These are phyloP conservation scores for Ophiothrix spiculata DNA, from an alignment of 35 echinoderm and acorn worm genomes.

Conservation along the genomic window DNA sequence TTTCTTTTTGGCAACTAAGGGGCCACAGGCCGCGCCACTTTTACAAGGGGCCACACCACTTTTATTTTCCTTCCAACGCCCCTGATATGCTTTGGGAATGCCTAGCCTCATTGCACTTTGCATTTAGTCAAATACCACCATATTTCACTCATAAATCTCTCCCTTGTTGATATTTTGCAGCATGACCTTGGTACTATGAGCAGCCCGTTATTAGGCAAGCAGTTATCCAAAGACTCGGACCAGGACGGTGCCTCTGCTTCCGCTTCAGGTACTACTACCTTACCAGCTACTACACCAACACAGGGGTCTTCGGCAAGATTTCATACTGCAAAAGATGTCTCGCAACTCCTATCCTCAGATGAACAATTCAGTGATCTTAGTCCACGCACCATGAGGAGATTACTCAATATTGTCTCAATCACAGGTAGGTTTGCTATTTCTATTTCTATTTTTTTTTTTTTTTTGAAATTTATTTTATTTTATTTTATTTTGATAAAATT, in stretches of 20 bases:
- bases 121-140: no score
- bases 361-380: conserved; percentile 98
- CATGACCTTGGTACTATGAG: background rate
- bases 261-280: background rate
- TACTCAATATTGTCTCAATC: conserved; percentile 97
- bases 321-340: conserved; percentile 72
- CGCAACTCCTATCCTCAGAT: conserved; percentile 75
- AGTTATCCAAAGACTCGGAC: background rate
- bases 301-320: background rate
- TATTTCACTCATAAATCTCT: background rate
- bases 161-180: background rate
- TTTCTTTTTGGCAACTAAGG: no score
- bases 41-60: no score
- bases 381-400: conserved; percentile 88
- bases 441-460: background rate
- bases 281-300: background rate
- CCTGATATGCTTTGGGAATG: no score
- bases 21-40: no score
- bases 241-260: background rate
- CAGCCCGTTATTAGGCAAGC: background rate
- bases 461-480: background rate
- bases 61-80: no score
- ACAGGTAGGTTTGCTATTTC: conserved; percentile 62
- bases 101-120: no score
- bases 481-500: no score